These are phyloP conservation scores for Ophion slaviceki DNA, from an alignment of 2,888 invertebrate species.

Conservation along the genomic window DNA sequence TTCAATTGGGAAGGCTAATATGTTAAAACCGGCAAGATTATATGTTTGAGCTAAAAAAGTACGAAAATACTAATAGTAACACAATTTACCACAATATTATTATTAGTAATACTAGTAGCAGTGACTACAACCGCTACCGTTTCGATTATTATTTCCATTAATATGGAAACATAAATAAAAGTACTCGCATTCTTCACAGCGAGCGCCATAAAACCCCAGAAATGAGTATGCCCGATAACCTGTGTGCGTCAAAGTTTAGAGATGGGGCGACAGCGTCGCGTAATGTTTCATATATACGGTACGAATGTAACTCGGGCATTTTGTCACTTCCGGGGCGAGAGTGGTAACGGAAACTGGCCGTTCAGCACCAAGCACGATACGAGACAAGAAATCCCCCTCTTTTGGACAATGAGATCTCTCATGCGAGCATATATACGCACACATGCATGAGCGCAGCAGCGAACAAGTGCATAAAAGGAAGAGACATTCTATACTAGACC, in stretches of 20 bases:
- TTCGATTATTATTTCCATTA: no score
- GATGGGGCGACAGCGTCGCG: not conserved
- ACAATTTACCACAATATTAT: no score
- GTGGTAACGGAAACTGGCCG: constrained; percentile 26
- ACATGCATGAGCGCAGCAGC: not conserved
- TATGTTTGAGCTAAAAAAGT: no score
- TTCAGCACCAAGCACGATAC: constrained; percentile 40
- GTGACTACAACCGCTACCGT: no score
- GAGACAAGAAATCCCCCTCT: constrained; percentile 27
- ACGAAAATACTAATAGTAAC: no score
- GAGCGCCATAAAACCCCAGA: no score
- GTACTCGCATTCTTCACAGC: no score
- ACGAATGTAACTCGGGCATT: not conserved
- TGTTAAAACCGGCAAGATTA: no score
- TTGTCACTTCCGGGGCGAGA: constrained; percentile 13
- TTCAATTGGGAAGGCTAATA: no score
- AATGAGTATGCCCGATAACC: no score
- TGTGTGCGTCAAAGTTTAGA: not conserved
- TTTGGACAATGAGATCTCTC: not conserved
- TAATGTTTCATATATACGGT: not conserved
- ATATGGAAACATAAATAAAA: no score
- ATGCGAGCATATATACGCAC: not conserved
- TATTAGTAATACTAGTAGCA: no score
- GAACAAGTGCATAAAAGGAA: not conserved
- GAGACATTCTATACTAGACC: constrained; percentile 3